These are phyloP conservation scores for Smutsia temminckii DNA, from an alignment of 2,797 vertebrate genomes.

Conservation along the genomic window DNA sequence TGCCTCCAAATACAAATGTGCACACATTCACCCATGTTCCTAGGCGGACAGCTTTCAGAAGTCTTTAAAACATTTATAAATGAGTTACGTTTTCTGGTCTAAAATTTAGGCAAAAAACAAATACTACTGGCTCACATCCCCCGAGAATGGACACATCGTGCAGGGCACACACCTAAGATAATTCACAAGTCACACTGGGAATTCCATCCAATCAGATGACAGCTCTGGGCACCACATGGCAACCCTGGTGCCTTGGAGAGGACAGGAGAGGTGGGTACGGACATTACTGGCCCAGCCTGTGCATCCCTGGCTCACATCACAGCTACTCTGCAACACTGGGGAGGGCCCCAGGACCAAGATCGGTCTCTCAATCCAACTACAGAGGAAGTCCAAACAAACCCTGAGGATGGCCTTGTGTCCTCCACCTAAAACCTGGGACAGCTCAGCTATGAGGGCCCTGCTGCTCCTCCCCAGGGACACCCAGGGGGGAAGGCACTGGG, in stretches of 20 bases:
- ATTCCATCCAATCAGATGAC: fast-evolving
- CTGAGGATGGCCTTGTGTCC: neutral
- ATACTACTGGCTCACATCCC: neutral
- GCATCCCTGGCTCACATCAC: fast-evolving
- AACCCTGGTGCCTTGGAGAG: fast-evolving
- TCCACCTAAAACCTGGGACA: neutral
- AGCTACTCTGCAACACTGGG: fast-evolving
- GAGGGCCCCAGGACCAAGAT: neutral
- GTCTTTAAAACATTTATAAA: too few species aligned
- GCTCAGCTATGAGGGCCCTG: neutral
- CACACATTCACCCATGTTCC: neutral
- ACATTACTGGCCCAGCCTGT: too few species aligned
- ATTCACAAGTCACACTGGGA: neutral
- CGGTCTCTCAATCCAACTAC: neutral
- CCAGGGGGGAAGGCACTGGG: neutral
- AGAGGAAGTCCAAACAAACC: neutral
- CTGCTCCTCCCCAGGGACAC: neutral
- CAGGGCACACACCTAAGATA: too few species aligned
- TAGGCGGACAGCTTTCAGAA: neutral
- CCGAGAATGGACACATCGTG: fast-evolving
- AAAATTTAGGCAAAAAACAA: neutral
- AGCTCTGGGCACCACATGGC: neutral
- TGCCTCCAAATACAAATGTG: neutral
- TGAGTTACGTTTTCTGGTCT: neutral
- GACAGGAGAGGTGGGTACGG: fast-evolving